A percentile compares a stretch with the other conserved stretches of the same genome.
Conservation (phyloP, 2,113 vertebrate genomes). For the Nycticorax nycticorax region DNA sequence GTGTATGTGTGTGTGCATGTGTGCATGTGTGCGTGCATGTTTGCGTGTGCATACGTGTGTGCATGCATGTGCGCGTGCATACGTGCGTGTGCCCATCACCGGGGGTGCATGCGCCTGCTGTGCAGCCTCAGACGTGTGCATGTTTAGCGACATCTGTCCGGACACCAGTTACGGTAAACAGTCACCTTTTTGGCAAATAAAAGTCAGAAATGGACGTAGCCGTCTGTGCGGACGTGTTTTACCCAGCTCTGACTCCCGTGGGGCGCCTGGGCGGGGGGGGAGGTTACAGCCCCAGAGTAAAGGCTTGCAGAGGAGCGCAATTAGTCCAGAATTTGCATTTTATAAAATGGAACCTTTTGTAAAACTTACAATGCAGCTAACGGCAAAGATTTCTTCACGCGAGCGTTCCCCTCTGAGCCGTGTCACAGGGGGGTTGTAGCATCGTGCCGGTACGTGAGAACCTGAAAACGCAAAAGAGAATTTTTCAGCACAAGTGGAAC, state of each 20-base stretch:
- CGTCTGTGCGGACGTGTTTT: neutral
- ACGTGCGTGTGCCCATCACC: no score
- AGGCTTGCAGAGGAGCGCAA: neutral
- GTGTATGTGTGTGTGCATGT: no score
- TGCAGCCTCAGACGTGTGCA: neutral
- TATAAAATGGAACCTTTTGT: neutral
- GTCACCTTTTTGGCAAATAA: neutral
- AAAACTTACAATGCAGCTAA: neutral
- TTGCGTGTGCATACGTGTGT: no score
- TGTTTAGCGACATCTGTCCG: neutral
- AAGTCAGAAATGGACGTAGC: neutral
- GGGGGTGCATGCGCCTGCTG: neutral
- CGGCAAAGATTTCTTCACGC: neutral
- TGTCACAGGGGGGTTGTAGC: neutral
- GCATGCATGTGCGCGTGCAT: no score
- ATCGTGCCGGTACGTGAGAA: neutral
- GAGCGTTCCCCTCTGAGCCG: neutral
- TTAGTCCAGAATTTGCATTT: neutral
- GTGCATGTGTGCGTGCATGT: no score
- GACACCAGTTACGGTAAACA: neutral
- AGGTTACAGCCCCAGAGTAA: neutral
- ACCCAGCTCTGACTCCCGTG: neutral
- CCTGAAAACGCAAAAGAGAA: neutral
- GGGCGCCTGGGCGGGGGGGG: neutral
- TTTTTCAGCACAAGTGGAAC: conserved; percentile 1